Conservation (phyloP, 2,888 invertebrate genomes). For the Hirudinaria manillensis region DNA sequence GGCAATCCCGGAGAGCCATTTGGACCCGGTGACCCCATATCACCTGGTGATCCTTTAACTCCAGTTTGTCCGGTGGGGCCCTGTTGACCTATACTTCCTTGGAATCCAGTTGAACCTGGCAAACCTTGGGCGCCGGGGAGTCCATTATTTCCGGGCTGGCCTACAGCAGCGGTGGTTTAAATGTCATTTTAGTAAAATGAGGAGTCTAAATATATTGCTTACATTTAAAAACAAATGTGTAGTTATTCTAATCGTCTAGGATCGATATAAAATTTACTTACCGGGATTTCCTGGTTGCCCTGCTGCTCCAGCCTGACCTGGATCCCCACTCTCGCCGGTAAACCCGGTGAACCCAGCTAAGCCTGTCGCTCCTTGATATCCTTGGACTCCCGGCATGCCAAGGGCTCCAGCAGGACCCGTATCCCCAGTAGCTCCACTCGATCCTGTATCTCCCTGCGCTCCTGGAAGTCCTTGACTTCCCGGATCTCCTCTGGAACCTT, state of each 20-base stretch:
- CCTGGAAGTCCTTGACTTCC: slow-evolving; percentile 34
- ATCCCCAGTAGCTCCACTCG: slow-evolving; percentile 30
- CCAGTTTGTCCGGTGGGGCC: slow-evolving; percentile 36
- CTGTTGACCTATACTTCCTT: slow-evolving; percentile 32
- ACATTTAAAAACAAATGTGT: background rate
- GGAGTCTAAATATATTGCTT: background rate
- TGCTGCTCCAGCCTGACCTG: slow-evolving; percentile 26
- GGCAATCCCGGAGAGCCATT: slow-evolving; percentile 24
- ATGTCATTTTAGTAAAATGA: no score
- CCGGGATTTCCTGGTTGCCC: slow-evolving; percentile 27
- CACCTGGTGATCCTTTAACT: slow-evolving; percentile 32
- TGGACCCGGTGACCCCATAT: slow-evolving; percentile 45
- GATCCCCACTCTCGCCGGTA: slow-evolving; percentile 28
- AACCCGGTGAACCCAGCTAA: slow-evolving; percentile 38
- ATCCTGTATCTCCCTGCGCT: slow-evolving; percentile 33
- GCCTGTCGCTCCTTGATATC: slow-evolving; percentile 37
- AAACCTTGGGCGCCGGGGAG: slow-evolving; percentile 31
- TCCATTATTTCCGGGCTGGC: slow-evolving; percentile 28
- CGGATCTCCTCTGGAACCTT: slow-evolving; percentile 31
- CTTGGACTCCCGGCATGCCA: slow-evolving; percentile 53
- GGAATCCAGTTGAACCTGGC: slow-evolving; percentile 33
- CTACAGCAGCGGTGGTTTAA: background rate
- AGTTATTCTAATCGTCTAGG: background rate
- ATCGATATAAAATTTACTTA: background rate
- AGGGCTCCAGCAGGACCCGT: slow-evolving; percentile 37